A percentile compares a stretch with the other conserved stretches of the same genome.
Conservation (phyloP, 1,140 invertebrate genomes). For the Lethocerus indicus region DNA sequence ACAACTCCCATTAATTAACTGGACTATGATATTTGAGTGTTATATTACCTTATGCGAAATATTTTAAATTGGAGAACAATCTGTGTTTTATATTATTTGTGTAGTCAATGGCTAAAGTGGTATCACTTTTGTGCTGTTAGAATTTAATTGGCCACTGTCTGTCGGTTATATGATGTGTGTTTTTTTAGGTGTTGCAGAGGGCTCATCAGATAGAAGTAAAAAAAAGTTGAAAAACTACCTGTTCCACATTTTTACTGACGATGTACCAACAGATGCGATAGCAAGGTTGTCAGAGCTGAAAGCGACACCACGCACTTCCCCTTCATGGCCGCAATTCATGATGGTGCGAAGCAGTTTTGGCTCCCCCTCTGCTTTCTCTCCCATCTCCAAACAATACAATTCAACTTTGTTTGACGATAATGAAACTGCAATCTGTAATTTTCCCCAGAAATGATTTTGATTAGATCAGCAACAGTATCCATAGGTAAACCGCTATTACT, state of each 20-base stretch:
- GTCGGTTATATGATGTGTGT: too few relatives aligned
- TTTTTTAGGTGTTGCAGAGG: too few relatives aligned
- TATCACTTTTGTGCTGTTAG: too few relatives aligned
- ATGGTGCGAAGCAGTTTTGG: conserved; percentile 34
- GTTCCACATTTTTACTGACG: conserved; percentile 89
- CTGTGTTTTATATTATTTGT: too few relatives aligned
- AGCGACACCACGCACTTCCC: conserved; percentile 66
- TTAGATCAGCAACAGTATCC: too few relatives aligned
- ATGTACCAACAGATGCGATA: conserved; percentile 66
- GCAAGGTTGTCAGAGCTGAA: conserved; percentile 85
- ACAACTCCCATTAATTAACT: too few relatives aligned
- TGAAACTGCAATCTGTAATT: conserved; percentile 29
- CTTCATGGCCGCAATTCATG: conserved; percentile 61
- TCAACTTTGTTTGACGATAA: conserved; percentile 51
- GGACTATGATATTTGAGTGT: too few relatives aligned
- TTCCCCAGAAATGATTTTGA: conserved; percentile 1
- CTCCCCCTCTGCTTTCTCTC: conserved; percentile 31
- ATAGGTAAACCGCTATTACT: too few relatives aligned
- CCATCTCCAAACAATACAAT: conserved; percentile 39
- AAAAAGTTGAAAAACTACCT: conserved; percentile 31
- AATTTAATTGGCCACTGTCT: too few relatives aligned
- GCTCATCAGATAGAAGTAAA: not conserved
- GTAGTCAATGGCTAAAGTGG: too few relatives aligned
- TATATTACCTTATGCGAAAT: too few relatives aligned
- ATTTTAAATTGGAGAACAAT: too few relatives aligned